phyloP scores from a whole-genome alignment of 2,113 vertebrate genomes.

The Clarias macrocephalus region DNA sequence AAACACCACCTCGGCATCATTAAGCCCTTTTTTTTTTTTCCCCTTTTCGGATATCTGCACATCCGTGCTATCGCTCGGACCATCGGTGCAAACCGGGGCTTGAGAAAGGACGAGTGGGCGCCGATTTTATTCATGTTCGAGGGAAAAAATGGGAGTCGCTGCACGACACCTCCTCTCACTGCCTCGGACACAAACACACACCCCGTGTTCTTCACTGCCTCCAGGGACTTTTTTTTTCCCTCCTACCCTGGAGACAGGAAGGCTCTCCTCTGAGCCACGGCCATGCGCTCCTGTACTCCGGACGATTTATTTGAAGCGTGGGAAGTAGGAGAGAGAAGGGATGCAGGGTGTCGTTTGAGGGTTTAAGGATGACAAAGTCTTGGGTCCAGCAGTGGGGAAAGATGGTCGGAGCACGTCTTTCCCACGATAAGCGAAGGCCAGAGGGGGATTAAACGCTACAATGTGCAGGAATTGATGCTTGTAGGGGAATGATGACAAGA shows the following conservation, averaged over 20 bases:
- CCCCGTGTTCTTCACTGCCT: constrained; percentile 30
- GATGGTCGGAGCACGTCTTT: constrained; percentile 48
- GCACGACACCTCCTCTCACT: constrained; percentile 20
- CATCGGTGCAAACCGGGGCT: constrained; percentile 69
- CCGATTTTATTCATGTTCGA: constrained; percentile 53
- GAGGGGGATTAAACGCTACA: constrained; percentile 39
- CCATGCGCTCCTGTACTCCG: constrained; percentile 67
- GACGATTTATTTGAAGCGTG: constrained; percentile 77
- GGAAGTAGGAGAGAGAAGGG: constrained; percentile 56
- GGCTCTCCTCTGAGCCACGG: constrained; percentile 68
- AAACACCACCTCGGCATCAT: constrained; percentile 78
- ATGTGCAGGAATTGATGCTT: constrained; percentile 45
- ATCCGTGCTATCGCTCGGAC: constrained; percentile 73
- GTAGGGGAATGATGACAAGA: constrained; percentile 43
- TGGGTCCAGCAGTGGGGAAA: constrained; percentile 52
- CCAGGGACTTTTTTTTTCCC: constrained; percentile 51
- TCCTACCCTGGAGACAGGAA: constrained; percentile 71
- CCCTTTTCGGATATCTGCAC: constrained; percentile 48
- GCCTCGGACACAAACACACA: constrained; percentile 26
- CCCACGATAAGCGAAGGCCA: constrained; percentile 52
- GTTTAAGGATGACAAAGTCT: constrained; percentile 76
- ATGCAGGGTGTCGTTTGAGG: constrained; percentile 74
- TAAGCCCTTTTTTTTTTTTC: constrained; percentile 50
- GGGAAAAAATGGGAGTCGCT: constrained; percentile 62
- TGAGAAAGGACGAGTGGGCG: constrained; percentile 82